Evolutionary conservation across 1,140 invertebrate species (phyloP).

Genomic region (Fopius arisanus): DNA sequence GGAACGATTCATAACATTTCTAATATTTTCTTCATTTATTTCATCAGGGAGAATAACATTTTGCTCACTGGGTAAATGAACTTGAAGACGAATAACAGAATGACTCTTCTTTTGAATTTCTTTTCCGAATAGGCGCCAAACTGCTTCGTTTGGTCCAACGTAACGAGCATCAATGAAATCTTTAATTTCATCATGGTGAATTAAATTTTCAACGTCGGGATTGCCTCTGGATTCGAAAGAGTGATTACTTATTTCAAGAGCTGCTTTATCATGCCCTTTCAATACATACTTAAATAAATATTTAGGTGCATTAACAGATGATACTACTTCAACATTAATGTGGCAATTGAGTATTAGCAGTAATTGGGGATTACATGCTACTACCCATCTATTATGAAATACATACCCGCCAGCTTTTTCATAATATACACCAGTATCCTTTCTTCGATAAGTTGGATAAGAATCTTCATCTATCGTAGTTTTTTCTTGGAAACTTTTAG

Average conservation of each 20-base stretch:
- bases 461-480: not conserved
- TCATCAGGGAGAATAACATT: not conserved
- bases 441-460: not conserved
- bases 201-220: not conserved
- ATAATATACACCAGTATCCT: not conserved
- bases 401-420: not conserved
- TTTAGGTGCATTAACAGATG: not conserved
- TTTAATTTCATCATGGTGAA: constrained; percentile 25
- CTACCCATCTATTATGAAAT: constrained; percentile 6
- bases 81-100: not conserved
- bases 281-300: not conserved
- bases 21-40: not conserved
- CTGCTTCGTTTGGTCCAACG: constrained; percentile 19
- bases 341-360: not conserved
- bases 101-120: constrained; percentile 13
- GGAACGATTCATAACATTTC: not conserved
- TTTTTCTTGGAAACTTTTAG: not conserved
- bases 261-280: not conserved
- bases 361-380: constrained; percentile 17
- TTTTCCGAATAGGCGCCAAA: constrained; percentile 19
- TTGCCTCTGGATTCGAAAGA: not conserved
- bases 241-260: constrained; percentile 9
- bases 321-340: not conserved
- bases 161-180: constrained; percentile 19
- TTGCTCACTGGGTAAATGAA: constrained; percentile 17